phyloP scores from a whole-genome alignment of 2,113 vertebrate genomes.

The Semicossyphus pulcher region DNA sequence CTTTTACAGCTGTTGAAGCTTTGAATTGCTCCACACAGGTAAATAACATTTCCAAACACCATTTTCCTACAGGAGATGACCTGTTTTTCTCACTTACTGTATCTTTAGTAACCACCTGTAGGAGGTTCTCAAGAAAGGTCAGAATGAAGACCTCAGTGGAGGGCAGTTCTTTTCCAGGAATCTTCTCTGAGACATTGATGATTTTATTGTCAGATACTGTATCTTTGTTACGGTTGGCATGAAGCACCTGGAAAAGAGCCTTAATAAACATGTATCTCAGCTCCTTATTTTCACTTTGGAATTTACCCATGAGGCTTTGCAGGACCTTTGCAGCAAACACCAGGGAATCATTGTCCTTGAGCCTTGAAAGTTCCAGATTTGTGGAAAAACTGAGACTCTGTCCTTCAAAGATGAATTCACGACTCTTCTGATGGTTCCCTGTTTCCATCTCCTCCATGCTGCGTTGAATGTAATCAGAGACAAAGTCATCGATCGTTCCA shows the following conservation, averaged over 20 bases:
- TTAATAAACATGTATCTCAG: neutral
- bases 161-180: fast-evolving
- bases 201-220: neutral
- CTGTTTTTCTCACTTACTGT: neutral
- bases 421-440: fast-evolving
- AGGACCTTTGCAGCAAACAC: constrained; percentile 7
- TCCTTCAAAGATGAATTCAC: constrained; percentile 12
- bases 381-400: fast-evolving
- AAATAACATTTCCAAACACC: constrained; percentile 3
- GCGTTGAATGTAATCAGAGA: fast-evolving
- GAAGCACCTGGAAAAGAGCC: neutral
- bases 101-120: neutral
- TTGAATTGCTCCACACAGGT: neutral
- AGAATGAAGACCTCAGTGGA: neutral
- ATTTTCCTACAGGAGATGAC: neutral
- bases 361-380: neutral
- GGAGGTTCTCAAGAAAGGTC: constrained; percentile 3
- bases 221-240: fast-evolving
- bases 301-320: neutral
- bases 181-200: neutral
- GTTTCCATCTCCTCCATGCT: constrained; percentile 3
- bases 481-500: constrained; percentile 19
- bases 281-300: neutral
- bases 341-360: neutral
- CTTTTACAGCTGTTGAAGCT: neutral